Evolutionary conservation across 2,797 vertebrate genomes (phyloP).

Genomic region (Spatula clypeata): DNA sequence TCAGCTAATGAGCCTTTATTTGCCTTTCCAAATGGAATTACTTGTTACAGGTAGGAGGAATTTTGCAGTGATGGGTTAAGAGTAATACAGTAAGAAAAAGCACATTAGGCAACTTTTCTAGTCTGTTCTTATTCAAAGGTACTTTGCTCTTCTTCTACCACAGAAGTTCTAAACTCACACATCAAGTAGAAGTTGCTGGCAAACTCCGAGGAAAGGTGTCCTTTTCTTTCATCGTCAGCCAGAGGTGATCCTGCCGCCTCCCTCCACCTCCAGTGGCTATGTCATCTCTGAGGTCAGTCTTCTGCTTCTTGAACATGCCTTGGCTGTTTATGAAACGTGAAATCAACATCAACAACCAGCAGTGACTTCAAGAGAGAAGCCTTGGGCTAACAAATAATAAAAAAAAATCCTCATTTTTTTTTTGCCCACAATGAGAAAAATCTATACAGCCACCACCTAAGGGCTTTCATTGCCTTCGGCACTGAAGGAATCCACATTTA

Average conservation of each 20-base stretch:
- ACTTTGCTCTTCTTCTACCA: neutral
- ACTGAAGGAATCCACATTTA: slow-evolving; percentile 63
- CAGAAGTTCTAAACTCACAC: slow-evolving; percentile 16
- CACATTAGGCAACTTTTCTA: slow-evolving; percentile 44
- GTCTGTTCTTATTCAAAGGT: slow-evolving; percentile 50
- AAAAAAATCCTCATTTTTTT: slow-evolving; percentile 2
- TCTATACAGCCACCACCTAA: slow-evolving; percentile 72
- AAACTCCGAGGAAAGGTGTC: slow-evolving; percentile 69
- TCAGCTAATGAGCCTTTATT: slow-evolving; percentile 67
- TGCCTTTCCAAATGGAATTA: slow-evolving; percentile 64
- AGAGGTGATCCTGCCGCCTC: neutral
- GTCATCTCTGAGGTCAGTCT: slow-evolving; percentile 68
- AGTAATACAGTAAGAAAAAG: slow-evolving; percentile 7
- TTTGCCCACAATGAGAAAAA: slow-evolving; percentile 64
- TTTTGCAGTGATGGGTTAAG: slow-evolving; percentile 58
- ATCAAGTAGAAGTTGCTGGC: slow-evolving; percentile 62
- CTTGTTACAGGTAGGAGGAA: slow-evolving; percentile 48
- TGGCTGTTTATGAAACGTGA: slow-evolving; percentile 71
- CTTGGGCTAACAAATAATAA: slow-evolving; percentile 74
- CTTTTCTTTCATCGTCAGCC: slow-evolving; percentile 44
- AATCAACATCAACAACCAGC: slow-evolving; percentile 63
- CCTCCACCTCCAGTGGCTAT: slow-evolving; percentile 52
- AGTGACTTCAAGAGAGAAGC: slow-evolving; percentile 71
- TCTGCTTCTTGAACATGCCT: slow-evolving; percentile 72
- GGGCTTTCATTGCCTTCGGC: slow-evolving; percentile 77